Evolutionary conservation across 2,797 vertebrate species (phyloP).

Genomic region (Lagothrix lagotricha): DNA sequence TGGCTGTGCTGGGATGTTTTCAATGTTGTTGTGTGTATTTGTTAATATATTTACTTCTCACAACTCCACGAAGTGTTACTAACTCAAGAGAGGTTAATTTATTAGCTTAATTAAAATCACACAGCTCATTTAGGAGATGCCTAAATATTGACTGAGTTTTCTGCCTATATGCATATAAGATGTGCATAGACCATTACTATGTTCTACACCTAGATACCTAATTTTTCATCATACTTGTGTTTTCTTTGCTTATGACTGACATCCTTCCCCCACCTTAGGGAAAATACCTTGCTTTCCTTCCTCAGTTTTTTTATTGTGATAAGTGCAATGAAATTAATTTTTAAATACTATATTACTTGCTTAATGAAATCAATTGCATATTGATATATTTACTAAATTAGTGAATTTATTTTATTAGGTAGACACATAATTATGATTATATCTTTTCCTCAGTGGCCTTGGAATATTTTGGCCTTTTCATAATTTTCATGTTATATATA

Average conservation of each 20-base stretch:
- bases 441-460: background rate
- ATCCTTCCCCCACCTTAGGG: background rate
- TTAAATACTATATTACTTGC: background rate
- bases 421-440: background rate
- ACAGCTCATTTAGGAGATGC: background rate
- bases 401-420: background rate
- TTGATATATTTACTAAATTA: background rate
- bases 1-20: background rate
- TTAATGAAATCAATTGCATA: background rate
- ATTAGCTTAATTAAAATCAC: background rate
- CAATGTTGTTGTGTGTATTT: background rate
- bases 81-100: background rate
- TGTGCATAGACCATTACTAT: background rate
- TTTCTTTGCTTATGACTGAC: background rate
- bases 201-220: background rate
- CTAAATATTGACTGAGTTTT: background rate
- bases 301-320: background rate
- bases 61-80: background rate
- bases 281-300: conserved; percentile 12
- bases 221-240: conserved; percentile 8
- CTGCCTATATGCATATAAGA: background rate
- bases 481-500: background rate
- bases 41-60: background rate
- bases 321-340: background rate
- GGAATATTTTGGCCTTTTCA: background rate